Conservation (phyloP, 2,888 invertebrate species). For the Philonicus albiceps region DNA sequence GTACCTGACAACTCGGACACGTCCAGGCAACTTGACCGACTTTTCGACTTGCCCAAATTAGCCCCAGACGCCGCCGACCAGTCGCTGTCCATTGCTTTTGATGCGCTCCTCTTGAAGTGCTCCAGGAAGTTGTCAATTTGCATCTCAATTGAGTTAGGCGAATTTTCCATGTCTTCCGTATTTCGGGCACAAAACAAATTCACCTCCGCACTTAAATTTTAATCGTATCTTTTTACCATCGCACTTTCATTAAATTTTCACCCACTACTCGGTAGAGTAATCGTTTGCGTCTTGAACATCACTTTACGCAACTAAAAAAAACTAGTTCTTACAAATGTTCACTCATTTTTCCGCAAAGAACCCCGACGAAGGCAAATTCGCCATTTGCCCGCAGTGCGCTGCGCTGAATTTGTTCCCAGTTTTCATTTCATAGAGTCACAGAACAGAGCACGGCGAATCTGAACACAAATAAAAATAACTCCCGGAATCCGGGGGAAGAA, state of each 20-base stretch:
- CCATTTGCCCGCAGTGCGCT: background rate
- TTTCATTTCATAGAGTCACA: background rate
- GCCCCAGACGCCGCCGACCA: conserved; percentile 55
- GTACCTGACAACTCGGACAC: conserved; percentile 57
- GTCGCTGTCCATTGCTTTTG: conserved; percentile 76
- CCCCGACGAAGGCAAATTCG: background rate
- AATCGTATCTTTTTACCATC: background rate
- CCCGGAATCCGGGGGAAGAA: background rate
- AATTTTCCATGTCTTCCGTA: conserved; percentile 58
- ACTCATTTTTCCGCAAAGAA: background rate
- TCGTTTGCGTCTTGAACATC: background rate
- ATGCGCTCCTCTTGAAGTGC: conserved; percentile 81
- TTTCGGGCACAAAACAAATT: background rate
- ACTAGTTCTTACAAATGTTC: background rate
- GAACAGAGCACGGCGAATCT: background rate
- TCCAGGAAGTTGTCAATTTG: conserved; percentile 86
- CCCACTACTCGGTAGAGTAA: background rate
- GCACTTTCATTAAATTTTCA: background rate
- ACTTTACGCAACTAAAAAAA: background rate
- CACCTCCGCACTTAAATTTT: background rate
- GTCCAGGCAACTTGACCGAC: conserved; percentile 59
- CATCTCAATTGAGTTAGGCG: conserved; percentile 78
- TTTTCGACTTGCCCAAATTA: conserved; percentile 52
- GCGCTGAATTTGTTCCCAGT: background rate
- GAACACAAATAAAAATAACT: background rate